Base-by-base conservation (phyloP, 2,888 invertebrate genomes). In the Bedellia somnulentella region DNA sequence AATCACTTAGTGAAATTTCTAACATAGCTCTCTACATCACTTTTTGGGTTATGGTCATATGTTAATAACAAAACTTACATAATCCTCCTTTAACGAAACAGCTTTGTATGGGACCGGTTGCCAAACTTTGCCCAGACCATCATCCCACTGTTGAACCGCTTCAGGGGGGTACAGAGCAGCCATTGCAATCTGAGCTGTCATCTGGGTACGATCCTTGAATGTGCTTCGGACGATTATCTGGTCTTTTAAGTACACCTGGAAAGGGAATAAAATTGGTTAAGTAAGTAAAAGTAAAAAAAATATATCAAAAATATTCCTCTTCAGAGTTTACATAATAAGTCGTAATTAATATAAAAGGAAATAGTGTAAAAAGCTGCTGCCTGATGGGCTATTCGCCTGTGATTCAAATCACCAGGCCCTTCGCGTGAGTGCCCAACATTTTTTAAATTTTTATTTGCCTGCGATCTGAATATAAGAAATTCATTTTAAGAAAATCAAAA, bases 151-250 rank as follows among this genome's bases (percentile, higher is more conserved):
- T 39, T 73, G 71, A 5, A 58, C 66, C 0, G 39, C 25, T 10
- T 53, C 62, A 1, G 73, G 73, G 0, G 73, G 71, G 43, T 64
- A 73, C 2, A 46, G 38, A 5, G 71, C 68, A 0, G 70, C 49
- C 64, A 71, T 66, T 0, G 71, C 71, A 21, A 67, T 49, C 37
- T 52, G 52, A 1, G 46, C 51, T 0, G 64, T 73, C 73, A 73
- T 73, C 47, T 73, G 71, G 0, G 73, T 64, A 27, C 73, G 43
- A 15, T 73, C 70, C 43, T 73, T 71, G n/a, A 70, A 68, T 0
- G 73, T 73, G 31, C 60, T 63, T 14, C 64, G 46, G 24, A 71
- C 41, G 3, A 46, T 35, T 15, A 73, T 55, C 37, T 73, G 64
- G 14, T 64, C 50, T 2, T 43, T 46, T 0, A 50, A 37, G 48